phyloP scores from a whole-genome alignment of 2,797 vertebrate species.

The Trematomus bernacchii region DNA sequence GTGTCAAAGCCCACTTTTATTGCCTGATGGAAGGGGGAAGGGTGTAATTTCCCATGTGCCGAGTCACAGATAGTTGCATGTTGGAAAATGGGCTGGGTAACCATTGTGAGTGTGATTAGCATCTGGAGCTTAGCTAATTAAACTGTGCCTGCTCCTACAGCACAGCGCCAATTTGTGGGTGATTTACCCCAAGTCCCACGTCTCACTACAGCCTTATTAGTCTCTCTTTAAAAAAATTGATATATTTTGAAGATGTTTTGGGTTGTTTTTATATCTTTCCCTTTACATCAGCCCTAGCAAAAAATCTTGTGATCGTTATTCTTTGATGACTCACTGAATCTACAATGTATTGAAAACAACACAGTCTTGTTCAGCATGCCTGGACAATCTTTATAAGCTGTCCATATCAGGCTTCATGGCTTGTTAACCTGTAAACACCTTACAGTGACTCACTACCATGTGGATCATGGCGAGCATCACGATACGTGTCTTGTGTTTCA shows the following conservation, averaged over 20 bases:
- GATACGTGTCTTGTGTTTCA: not conserved
- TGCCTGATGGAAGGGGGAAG: conserved; percentile 69
- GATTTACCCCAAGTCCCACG: conserved; percentile 43
- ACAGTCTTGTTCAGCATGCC: conserved; percentile 58
- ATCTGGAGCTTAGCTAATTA: conserved; percentile 81
- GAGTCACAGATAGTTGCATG: conserved; percentile 79
- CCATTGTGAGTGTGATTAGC: conserved; percentile 77
- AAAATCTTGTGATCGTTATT: conserved; percentile 28
- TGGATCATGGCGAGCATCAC: conserved; percentile 15
- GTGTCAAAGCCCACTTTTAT: conserved; percentile 82
- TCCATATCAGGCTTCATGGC: conserved; percentile 40
- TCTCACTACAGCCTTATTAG: not conserved
- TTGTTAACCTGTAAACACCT: conserved; percentile 58
- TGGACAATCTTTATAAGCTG: conserved; percentile 36
- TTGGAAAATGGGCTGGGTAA: conserved; percentile 76
- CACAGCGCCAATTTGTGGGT: conserved; percentile 39
- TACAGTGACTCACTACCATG: conserved; percentile 46
- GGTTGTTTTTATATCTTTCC: conserved; percentile 27
- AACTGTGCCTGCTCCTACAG: conserved; percentile 60
- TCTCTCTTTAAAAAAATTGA: not conserved
- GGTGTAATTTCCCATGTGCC: conserved; percentile 78
- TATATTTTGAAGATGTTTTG: conserved; percentile 17
- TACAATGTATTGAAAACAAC: conserved; percentile 27
- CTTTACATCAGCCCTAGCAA: not conserved
- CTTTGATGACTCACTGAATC: conserved; percentile 33